Conservation (phyloP, 2,113 vertebrate species). For the Lagopus muta region DNA sequence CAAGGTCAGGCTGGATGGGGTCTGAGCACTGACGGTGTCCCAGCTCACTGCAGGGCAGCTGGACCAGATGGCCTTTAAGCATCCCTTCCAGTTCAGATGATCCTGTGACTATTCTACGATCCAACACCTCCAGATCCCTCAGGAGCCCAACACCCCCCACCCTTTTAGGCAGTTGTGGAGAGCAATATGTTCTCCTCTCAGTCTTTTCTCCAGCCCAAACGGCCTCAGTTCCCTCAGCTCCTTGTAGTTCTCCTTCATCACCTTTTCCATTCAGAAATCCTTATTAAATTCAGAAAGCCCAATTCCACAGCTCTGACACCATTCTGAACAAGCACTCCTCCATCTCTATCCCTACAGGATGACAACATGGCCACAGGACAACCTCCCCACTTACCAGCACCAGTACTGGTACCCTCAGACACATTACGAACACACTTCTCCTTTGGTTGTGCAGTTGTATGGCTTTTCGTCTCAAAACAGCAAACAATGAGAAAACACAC, state of each 20-base stretch:
- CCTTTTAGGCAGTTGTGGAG: background rate
- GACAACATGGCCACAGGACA: accelerated
- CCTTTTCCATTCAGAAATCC: background rate
- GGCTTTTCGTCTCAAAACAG: accelerated
- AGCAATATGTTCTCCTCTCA: background rate
- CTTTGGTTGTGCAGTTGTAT: accelerated
- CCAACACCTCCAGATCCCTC: too few species aligned
- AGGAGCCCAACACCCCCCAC: too few species aligned
- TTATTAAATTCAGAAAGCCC: background rate
- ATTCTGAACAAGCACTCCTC: background rate
- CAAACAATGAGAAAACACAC: accelerated
- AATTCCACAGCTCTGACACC: background rate
- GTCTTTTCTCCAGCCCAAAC: background rate
- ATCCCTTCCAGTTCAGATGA: too few species aligned
- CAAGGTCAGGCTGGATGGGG: too few species aligned
- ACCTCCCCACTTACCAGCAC: accelerated
- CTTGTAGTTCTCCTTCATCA: background rate
- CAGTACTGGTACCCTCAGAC: accelerated
- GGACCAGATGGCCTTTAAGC: too few species aligned
- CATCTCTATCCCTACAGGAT: accelerated
- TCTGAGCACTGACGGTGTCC: too few species aligned
- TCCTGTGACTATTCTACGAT: too few species aligned
- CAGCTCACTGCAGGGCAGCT: too few species aligned
- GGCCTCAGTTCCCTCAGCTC: background rate
- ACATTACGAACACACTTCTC: background rate